phyloP scores from a whole-genome alignment of 2,888 invertebrate genomes.

The Tenthredo notha region DNA sequence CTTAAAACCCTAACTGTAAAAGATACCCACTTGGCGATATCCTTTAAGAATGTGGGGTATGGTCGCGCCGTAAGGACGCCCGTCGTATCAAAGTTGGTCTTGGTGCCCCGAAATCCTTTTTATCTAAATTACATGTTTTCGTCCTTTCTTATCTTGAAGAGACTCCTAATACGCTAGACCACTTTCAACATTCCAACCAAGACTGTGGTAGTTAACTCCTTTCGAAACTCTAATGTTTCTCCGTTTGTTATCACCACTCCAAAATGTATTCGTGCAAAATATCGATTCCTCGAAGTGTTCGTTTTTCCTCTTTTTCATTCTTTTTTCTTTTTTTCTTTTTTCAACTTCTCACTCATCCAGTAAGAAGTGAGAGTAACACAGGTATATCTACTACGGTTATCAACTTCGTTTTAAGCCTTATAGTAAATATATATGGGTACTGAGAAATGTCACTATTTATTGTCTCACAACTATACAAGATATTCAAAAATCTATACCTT shows the following conservation, averaged over 20 bases:
- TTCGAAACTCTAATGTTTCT: slow-evolving; percentile 47
- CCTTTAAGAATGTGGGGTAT: slow-evolving; percentile 61
- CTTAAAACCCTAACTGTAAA: slow-evolving; percentile 55
- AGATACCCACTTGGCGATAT: slow-evolving; percentile 57
- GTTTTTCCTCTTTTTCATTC: no score
- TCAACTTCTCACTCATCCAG: neutral
- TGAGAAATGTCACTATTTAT: slow-evolving; percentile 13
- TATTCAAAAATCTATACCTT: neutral
- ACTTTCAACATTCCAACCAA: slow-evolving; percentile 69
- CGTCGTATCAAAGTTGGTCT: slow-evolving; percentile 60
- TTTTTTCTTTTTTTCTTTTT: neutral
- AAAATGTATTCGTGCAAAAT: slow-evolving; percentile 51
- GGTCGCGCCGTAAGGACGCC: slow-evolving; percentile 69
- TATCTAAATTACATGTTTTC: slow-evolving; percentile 76
- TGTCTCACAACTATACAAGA: neutral
- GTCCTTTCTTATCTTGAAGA: slow-evolving; percentile 72
- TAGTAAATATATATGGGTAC: neutral
- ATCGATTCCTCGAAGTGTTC: slow-evolving; percentile 32
- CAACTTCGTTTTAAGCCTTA: neutral
- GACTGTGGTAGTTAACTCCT: slow-evolving; percentile 38
- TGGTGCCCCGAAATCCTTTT: slow-evolving; percentile 61
- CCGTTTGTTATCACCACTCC: slow-evolving; percentile 34
- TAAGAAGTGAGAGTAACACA: slow-evolving; percentile 24
- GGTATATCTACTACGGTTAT: slow-evolving; percentile 3
- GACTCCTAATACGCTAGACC: slow-evolving; percentile 65